Percentiles rank a stretch among this genome's conserved stretches.
Evolutionary conservation across 2,888 invertebrate genomes (phyloP).

Genomic region (Thera obeliscata): DNA sequence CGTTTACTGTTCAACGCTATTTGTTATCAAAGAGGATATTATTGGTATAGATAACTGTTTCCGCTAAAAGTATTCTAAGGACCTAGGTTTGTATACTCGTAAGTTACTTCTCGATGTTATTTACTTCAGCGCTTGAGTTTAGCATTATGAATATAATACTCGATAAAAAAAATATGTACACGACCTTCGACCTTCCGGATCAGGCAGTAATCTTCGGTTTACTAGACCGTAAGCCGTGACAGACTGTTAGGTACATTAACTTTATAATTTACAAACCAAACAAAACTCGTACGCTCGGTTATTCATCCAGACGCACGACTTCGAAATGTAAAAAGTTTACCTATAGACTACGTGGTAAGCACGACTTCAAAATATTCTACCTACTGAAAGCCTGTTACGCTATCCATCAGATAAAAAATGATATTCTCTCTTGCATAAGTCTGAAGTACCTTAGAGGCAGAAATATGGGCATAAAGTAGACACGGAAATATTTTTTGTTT

Average conservation of each 20-base stretch:
- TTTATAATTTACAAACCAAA: conserved; percentile 5
- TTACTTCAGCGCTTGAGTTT: no score
- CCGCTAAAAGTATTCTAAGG: background rate
- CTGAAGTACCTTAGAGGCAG: no score
- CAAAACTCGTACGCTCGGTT: background rate
- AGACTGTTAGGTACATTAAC: background rate
- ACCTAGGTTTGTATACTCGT: no score
- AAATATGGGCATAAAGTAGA: no score
- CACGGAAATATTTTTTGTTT: no score
- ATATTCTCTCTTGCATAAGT: no score
- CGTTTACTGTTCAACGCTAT: conserved; percentile 11
- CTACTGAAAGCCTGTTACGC: no score
- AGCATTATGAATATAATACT: no score
- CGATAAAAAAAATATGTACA: no score
- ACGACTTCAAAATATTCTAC: background rate
- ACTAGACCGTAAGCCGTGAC: background rate
- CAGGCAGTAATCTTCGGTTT: no score
- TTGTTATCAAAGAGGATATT: background rate
- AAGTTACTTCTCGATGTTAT: background rate
- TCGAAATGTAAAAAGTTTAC: background rate
- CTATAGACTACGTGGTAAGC: background rate
- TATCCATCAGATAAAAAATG: no score
- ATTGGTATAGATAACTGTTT: background rate
- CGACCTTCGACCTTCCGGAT: no score
- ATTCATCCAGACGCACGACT: background rate